A percentile compares a stretch with the other conserved stretches of the same genome.
These are phyloP conservation scores for Synanthedon myopaeformis DNA, from an alignment of 2,888 invertebrate species.

Conservation along the genomic window DNA sequence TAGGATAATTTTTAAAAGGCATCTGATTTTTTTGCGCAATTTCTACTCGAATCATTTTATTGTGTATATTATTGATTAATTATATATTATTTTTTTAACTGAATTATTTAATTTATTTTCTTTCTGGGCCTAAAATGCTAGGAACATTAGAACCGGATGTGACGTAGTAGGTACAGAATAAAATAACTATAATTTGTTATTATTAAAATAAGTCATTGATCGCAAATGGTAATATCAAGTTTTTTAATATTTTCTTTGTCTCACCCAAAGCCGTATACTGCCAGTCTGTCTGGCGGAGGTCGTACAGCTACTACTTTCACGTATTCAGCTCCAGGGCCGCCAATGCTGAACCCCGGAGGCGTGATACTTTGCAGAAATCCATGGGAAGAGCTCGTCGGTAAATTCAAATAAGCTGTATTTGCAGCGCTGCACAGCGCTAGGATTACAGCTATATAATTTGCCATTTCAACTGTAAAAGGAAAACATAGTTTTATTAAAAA, in stretches of 20 bases:
- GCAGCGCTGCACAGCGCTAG: not conserved
- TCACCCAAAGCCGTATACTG: constrained; percentile 46
- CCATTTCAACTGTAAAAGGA: not conserved
- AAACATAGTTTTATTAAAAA: not conserved
- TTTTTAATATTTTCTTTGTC: constrained; percentile 4
- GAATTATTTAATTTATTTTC: too few species aligned
- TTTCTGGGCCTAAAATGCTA: too few species aligned
- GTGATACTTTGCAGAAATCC: not conserved
- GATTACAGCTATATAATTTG: not conserved
- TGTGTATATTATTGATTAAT: too few species aligned
- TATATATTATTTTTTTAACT: too few species aligned
- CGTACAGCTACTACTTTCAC: constrained; percentile 15
- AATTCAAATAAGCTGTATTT: not conserved
- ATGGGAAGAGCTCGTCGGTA: not conserved
- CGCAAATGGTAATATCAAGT: too few species aligned
- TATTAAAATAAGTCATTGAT: too few species aligned
- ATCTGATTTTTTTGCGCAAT: too few species aligned
- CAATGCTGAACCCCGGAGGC: not conserved
- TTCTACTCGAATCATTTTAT: too few species aligned
- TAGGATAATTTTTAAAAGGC: too few species aligned
- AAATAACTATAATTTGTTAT: too few species aligned
- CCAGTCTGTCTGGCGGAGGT: constrained; percentile 28
- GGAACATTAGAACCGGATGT: too few species aligned
- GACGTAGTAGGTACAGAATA: too few species aligned
- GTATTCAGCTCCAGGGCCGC: constrained; percentile 14